Evolutionary conservation across 1,140 invertebrate species (phyloP), one percentile per base, ranked within the genome.

Genomic region (Nasonia longicornis): DNA sequence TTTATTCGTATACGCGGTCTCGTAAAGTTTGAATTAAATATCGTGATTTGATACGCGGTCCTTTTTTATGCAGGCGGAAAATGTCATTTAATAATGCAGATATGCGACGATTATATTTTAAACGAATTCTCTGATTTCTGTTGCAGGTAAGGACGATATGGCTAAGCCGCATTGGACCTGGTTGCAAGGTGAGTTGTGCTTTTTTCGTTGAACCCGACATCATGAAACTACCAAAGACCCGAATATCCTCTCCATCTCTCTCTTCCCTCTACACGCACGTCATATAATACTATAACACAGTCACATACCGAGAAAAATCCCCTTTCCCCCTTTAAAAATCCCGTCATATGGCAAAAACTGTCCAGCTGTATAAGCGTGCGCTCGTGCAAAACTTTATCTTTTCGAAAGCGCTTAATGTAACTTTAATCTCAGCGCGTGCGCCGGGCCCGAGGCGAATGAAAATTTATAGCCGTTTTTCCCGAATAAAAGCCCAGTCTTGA

Each of bases 81-180:
- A 74, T n/a, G 3, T 31, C 11, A 14, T 66, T 73, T 12, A 63
- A 66, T 79, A 72, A 8, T 42, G 10, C 8, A 8, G 38, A 42
- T 11, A 42, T 22, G 12, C 66, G 26, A 67, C 66, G 26, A 67
- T 4, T 4, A 42, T 31, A 58, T 48, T 70, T 22, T 75, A 67
- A 74, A 35, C 10, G 29, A 14, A 10, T 16, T 16, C 7, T 58
- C 20, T 66, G 11, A 63, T 75, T 84, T 87, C 63, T 87, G 86
- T 90, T 90, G 72, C 86, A 91, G 89, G 90, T 91, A 90, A 90
- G 90, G 87, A 90, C 86, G 89, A 90, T 91, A 89, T 90, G 86
- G 89, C 89, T 90, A 90, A 90, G 87, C 88, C 89, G 87, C 87
- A 89, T 90, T 90, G 89, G 89, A 90, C 87, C 86, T 89, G 88